phyloP scores from a whole-genome alignment of 2,888 invertebrate genomes.

The Sarcophaga variegata region DNA sequence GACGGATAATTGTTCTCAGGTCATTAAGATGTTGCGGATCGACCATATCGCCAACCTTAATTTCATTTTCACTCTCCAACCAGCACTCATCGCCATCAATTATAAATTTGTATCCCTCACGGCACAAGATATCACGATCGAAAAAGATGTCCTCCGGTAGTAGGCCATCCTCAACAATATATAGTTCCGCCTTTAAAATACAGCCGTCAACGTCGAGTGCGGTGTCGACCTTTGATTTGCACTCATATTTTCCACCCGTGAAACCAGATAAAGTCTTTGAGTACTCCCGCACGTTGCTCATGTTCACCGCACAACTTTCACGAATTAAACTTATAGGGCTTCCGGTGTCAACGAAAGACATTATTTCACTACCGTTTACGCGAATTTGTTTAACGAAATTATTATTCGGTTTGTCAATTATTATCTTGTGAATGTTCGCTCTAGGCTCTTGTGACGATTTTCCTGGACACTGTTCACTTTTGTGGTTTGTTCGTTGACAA shows the following conservation, averaged over 20 bases:
- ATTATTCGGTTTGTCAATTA: background rate
- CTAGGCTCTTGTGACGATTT: background rate
- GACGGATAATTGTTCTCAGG: conserved; percentile 22
- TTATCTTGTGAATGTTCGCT: conserved; percentile 32
- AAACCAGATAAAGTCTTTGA: background rate
- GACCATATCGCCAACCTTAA: conserved; percentile 2
- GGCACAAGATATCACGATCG: conserved; percentile 55
- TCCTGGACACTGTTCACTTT: conserved; percentile 33
- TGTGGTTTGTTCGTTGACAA: conserved; percentile 27
- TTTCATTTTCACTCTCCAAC: conserved; percentile 22
- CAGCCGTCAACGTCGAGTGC: too few relatives aligned
- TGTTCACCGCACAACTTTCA: background rate
- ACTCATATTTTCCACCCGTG: too few relatives aligned
- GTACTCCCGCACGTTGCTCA: conserved; percentile 2
- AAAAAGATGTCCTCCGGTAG: too few relatives aligned
- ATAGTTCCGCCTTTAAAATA: too few relatives aligned
- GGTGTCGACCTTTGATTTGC: too few relatives aligned
- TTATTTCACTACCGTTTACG: conserved; percentile 19
- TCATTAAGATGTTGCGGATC: conserved; percentile 1
- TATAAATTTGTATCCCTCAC: conserved; percentile 45
- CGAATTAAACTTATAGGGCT: conserved; percentile 33
- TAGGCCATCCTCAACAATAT: too few relatives aligned
- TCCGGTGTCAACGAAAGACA: conserved; percentile 30
- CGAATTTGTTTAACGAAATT: conserved; percentile 3
- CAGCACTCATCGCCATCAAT: conserved; percentile 61